Evolutionary conservation across 1,140 invertebrate species (phyloP).

Genomic region (Marisa cornuarietis): DNA sequence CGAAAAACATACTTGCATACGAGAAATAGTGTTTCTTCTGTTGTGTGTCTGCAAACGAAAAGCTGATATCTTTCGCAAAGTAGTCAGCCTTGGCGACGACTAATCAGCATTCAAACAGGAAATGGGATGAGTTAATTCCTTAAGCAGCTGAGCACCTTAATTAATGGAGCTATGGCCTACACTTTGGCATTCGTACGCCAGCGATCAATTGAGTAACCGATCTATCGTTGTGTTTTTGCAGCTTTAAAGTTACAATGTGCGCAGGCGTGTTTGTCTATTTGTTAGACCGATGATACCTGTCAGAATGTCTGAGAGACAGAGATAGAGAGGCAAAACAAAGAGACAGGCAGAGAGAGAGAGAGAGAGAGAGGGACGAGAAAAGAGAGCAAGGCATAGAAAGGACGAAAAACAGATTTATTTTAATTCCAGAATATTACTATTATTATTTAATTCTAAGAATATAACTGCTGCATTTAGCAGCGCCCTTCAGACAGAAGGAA

Average conservation of each 20-base stretch:
- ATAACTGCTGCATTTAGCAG: background rate
- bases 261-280: too few relatives aligned
- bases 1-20: background rate
- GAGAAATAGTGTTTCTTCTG: background rate
- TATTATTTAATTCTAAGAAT: background rate
- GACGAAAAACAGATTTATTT: background rate
- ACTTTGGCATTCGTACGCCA: too few relatives aligned
- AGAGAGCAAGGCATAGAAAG: background rate
- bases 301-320: too few relatives aligned
- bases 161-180: too few relatives aligned
- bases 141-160: too few relatives aligned
- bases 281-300: too few relatives aligned
- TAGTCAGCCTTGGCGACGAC: background rate
- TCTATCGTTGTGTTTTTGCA: too few relatives aligned
- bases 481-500: background rate
- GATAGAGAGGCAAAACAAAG: background rate
- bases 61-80: background rate
- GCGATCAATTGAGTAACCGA: too few relatives aligned
- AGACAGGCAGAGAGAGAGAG: background rate
- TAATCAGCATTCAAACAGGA: background rate
- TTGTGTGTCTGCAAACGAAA: background rate
- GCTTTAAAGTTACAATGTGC: background rate
- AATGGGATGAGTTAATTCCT: too few relatives aligned
- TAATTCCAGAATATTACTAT: background rate
- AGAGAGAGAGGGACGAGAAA: background rate